A percentile compares a stretch with the other conserved stretches of the same genome.
phyloP scores from a whole-genome alignment of 2,888 invertebrate species.

The Hydroisotoma schaefferi region DNA sequence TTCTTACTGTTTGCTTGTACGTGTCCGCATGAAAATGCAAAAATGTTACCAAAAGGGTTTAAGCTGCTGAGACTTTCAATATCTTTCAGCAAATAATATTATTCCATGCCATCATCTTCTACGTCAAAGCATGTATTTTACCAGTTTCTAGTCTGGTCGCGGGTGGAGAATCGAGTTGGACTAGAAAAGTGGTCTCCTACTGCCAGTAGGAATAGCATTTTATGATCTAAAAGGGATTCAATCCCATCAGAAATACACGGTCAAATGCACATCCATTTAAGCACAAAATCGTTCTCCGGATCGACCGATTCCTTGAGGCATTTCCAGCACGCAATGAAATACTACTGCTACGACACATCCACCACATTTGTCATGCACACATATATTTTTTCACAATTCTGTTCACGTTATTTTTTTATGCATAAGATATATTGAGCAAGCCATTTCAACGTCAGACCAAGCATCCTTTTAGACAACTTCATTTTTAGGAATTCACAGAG shows the following conservation, averaged over 20 bases:
- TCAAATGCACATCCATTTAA: conserved; percentile 33
- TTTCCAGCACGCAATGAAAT: conserved; percentile 20
- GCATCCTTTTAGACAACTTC: background rate
- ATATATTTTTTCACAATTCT: background rate
- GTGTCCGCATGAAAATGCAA: background rate
- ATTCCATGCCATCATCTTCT: conserved; percentile 14
- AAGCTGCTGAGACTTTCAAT: conserved; percentile 40
- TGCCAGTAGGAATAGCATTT: background rate
- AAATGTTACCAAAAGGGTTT: conserved; percentile 33
- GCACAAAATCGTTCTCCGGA: conserved; percentile 30
- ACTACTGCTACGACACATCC: no score
- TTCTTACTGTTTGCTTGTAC: background rate
- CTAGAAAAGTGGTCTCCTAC: no score
- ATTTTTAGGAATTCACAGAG: background rate
- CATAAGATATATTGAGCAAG: background rate
- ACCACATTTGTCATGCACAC: conserved; percentile 24
- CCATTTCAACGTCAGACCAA: background rate
- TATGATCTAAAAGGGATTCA: background rate
- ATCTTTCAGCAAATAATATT: conserved; percentile 29
- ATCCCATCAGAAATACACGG: conserved; percentile 26
- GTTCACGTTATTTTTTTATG: conserved; percentile 2
- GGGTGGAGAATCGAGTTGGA: no score
- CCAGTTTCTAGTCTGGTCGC: no score
- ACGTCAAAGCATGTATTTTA: no score
- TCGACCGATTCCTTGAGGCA: conserved; percentile 16